Conservation (phyloP, 2,888 invertebrate species). For the Prosapia bicincta region DNA sequence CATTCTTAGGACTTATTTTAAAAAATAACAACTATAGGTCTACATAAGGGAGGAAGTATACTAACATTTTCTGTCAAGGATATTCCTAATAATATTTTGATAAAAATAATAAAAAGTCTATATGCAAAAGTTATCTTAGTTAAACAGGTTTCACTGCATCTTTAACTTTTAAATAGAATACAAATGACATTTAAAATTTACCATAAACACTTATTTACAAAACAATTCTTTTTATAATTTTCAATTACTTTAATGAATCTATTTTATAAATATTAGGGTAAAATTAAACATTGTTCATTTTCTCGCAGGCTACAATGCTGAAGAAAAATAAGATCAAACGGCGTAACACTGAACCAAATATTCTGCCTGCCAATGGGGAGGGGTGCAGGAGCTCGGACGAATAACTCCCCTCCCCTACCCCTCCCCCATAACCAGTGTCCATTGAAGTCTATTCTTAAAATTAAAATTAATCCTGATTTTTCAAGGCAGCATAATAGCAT, state of each 20-base stretch:
- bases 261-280: neutral
- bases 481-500: too few relatives aligned
- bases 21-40: too few relatives aligned
- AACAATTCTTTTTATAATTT: neutral
- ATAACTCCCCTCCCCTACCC: slow-evolving; percentile 47
- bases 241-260: neutral
- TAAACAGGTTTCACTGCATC: too few relatives aligned
- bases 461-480: too few relatives aligned
- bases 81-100: too few relatives aligned
- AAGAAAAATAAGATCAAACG: slow-evolving; percentile 99
- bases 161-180: too few relatives aligned
- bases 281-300: neutral
- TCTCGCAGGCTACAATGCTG: slow-evolving; percentile 95
- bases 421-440: slow-evolving; percentile 21
- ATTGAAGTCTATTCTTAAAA: too few relatives aligned
- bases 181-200: neutral
- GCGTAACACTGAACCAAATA: slow-evolving; percentile 80
- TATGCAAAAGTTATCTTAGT: too few relatives aligned
- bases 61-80: too few relatives aligned
- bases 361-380: slow-evolving; percentile 67
- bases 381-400: slow-evolving; percentile 63
- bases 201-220: neutral
- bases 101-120: too few relatives aligned
- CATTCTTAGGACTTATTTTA: too few relatives aligned
- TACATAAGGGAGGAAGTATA: too few relatives aligned